Conservation (phyloP, 2,888 invertebrate genomes). For the Coremacera marginata region DNA sequence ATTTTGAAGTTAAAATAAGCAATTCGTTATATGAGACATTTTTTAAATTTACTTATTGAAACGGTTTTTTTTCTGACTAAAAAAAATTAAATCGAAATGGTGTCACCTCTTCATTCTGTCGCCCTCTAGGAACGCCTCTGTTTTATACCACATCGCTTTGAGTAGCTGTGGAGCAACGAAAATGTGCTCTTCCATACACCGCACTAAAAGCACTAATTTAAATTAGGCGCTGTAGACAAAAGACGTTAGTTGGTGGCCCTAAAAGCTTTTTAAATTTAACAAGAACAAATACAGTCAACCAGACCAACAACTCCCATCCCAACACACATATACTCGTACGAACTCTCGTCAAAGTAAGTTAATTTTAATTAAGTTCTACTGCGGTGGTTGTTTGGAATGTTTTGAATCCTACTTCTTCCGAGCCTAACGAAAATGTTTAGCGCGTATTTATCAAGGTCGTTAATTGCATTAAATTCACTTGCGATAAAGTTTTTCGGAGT, state of each 20-base stretch:
- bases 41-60: too few relatives aligned
- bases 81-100: too few relatives aligned
- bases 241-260: not conserved
- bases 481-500: not conserved
- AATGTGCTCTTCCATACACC: not conserved
- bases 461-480: constrained; percentile 37
- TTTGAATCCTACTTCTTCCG: not conserved
- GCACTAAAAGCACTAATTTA: constrained; percentile 5
- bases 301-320: not conserved
- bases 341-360: constrained; percentile 42
- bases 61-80: too few relatives aligned
- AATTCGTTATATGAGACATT: too few relatives aligned
- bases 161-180: too few relatives aligned
- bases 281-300: too few relatives aligned
- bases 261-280: constrained; percentile 14
- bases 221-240: not conserved
- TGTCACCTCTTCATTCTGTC: too few relatives aligned
- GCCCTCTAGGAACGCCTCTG: too few relatives aligned
- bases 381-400: constrained; percentile 21
- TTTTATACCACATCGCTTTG: too few relatives aligned
- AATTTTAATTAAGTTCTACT: constrained; percentile 45
- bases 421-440: not conserved
- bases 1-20: too few relatives aligned
- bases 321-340: not conserved
- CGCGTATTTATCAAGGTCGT: constrained; percentile 1